Conservation (phyloP, 2,888 invertebrate species). For the Parasteatoda lunata region DNA sequence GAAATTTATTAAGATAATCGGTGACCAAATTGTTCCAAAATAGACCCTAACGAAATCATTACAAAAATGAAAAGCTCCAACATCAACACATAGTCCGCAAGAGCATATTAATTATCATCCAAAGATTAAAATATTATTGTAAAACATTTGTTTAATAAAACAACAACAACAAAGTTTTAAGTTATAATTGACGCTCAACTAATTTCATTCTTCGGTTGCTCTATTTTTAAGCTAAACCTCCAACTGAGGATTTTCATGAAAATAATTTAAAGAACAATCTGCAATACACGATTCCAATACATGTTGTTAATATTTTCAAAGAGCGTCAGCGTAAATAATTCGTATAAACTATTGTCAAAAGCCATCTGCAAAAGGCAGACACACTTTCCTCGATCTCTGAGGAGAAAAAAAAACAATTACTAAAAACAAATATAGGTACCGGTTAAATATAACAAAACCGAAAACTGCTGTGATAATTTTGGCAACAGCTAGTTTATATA, state of each 20-base stretch:
- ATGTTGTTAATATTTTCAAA: too few relatives aligned
- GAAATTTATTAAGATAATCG: slow-evolving; percentile 30
- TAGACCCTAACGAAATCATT: slow-evolving; percentile 15
- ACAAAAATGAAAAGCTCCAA: slow-evolving; percentile 21
- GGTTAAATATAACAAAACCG: not conserved
- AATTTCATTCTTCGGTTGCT: not conserved
- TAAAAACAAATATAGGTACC: slow-evolving; percentile 3
- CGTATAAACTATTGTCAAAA: slow-evolving; percentile 42
- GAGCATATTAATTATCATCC: slow-evolving; percentile 11
- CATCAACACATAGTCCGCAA: slow-evolving; percentile 18
- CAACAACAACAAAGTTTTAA: slow-evolving; percentile 18
- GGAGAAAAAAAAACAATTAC: slow-evolving; percentile 2
- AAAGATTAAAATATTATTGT: slow-evolving; percentile 17
- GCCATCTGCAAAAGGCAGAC: slow-evolving; percentile 52
- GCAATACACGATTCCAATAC: too few relatives aligned
- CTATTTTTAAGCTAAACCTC: slow-evolving; percentile 9
- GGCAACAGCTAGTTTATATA: too few relatives aligned
- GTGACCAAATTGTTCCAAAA: slow-evolving; percentile 19
- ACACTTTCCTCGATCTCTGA: slow-evolving; percentile 5
- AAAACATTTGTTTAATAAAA: slow-evolving; percentile 24
- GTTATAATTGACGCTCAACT: not conserved
- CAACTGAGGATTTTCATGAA: not conserved
- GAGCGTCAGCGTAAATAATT: too few relatives aligned
- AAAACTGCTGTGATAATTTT: too few relatives aligned
- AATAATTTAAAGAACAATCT: not conserved